Base-by-base conservation (phyloP, 2,113 vertebrate genomes). In the Chunga burmeisteri region DNA sequence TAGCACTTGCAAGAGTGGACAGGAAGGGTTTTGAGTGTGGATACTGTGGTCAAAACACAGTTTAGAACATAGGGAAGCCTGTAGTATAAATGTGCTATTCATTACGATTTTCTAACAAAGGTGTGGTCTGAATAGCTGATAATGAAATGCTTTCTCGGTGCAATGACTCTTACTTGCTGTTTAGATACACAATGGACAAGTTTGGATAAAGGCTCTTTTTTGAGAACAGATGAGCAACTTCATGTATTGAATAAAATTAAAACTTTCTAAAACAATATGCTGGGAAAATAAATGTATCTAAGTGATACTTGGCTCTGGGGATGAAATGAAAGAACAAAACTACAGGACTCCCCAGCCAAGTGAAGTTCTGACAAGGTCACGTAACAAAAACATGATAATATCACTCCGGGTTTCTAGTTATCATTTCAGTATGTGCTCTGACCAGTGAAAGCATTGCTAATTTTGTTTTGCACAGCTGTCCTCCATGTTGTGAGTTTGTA, bases 351-450 rank as follows among this genome's bases (percentile, higher is more conserved):
- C 85, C 44, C 46, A 94, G 73, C 81, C 72, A 91, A 94, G 73
- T 26, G 56, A 82, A 95, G 58, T 88, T 95, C 84, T 94, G 93
- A 94, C 77, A 92, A 95, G 91, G 95, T 97, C 89, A 36, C 85
- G 38, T 65, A 94, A 91, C 83, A 95, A 93, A 96, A 95, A 56
- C 62, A 89, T 85, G 82, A 81, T 83, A 87, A 81, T 81, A 84
- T 86, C 63, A 49, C 55, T 87, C 78, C 88, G 71, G 14, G 67
- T 94, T 94, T 82, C 84, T 85, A 63, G 83, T 91, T 95, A 70
- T 70, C 30, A 46, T 85, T 96, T 92, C 91, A 85, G 77, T 74
- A 36, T 93, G 93, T 85, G 59, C 88, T 94, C 75, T 94, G 91
- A 86, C 90, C 88, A 93, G 66, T 84, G 94, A 95, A 95, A 94